phyloP scores from a whole-genome alignment of 2,888 invertebrate species.

The Chrysomela aeneicollis region DNA sequence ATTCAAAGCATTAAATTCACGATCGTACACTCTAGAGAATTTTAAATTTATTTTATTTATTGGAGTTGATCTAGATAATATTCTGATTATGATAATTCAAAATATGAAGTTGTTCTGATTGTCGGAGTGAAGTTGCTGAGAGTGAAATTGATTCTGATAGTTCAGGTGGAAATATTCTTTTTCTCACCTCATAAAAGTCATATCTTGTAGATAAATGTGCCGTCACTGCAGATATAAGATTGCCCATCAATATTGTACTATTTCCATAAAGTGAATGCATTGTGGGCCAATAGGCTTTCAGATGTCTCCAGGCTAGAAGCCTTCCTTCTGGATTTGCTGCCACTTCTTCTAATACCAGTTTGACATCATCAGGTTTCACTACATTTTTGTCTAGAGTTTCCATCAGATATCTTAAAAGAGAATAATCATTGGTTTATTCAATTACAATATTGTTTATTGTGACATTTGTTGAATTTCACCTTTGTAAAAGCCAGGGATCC shows the following conservation, averaged over 20 bases:
- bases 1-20: too few relatives aligned
- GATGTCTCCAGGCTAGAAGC: conserved; percentile 76
- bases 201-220: conserved; percentile 76
- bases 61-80: too few relatives aligned
- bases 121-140: too few relatives aligned
- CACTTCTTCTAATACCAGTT: conserved; percentile 74
- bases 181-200: conserved; percentile 74
- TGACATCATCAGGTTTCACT: conserved; percentile 75
- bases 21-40: too few relatives aligned
- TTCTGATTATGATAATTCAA: too few relatives aligned
- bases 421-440: not conserved
- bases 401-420: conserved; percentile 72
- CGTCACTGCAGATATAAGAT: conserved; percentile 70
- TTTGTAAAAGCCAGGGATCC: conserved; percentile 83
- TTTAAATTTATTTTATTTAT: too few relatives aligned
- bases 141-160: too few relatives aligned
- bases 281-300: conserved; percentile 74
- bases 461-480: conserved; percentile 59
- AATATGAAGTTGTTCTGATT: too few relatives aligned
- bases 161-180: too few relatives aligned
- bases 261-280: conserved; percentile 71
- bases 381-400: conserved; percentile 75
- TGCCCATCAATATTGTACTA: conserved; percentile 70
- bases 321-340: conserved; percentile 76
- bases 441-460: not conserved